These are phyloP conservation scores for Cyphomyrmex costatus DNA, from an alignment of 1,140 invertebrate species.

Conservation along the genomic window DNA sequence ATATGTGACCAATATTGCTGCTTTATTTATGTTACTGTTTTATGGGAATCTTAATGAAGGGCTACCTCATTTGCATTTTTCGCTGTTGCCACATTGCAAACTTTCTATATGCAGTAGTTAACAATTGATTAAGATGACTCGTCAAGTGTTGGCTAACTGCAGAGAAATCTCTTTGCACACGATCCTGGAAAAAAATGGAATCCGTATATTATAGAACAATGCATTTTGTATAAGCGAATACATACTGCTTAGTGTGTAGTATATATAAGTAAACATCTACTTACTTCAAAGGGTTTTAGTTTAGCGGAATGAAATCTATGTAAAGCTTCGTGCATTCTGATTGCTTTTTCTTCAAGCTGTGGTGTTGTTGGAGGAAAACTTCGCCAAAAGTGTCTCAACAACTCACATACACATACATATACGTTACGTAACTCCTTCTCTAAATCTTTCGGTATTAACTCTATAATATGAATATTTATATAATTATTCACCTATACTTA, in stretches of 20 bases:
- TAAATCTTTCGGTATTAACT: constrained; percentile 93
- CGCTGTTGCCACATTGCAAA: constrained; percentile 94
- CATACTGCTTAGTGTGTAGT: not conserved
- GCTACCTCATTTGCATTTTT: constrained; percentile 90
- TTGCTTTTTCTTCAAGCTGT: constrained; percentile 92
- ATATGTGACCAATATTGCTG: constrained; percentile 79
- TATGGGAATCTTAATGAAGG: constrained; percentile 72
- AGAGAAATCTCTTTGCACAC: constrained; percentile 92
- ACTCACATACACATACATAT: constrained; percentile 94
- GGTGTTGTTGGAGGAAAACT: constrained; percentile 96
- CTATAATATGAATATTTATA: constrained; percentile 84
- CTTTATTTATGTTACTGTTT: constrained; percentile 67
- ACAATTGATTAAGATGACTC: constrained; percentile 94
- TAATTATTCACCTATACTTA: not conserved
- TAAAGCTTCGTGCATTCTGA: constrained; percentile 95
- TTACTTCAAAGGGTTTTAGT: constrained; percentile 94
- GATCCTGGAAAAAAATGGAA: constrained; percentile 88
- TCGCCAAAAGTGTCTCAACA: constrained; percentile 97
- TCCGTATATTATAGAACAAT: constrained; percentile 25
- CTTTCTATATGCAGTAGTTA: constrained; percentile 94
- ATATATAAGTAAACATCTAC: constrained; percentile 12
- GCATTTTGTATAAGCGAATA: not conserved
- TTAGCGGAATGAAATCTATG: constrained; percentile 95
- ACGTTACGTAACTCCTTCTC: constrained; percentile 94
- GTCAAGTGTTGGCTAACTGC: constrained; percentile 93